Percentiles rank a stretch among this genome's conserved stretches.
Conservation (phyloP, 2,113 vertebrate genomes). For the Mus spicilegus region DNA sequence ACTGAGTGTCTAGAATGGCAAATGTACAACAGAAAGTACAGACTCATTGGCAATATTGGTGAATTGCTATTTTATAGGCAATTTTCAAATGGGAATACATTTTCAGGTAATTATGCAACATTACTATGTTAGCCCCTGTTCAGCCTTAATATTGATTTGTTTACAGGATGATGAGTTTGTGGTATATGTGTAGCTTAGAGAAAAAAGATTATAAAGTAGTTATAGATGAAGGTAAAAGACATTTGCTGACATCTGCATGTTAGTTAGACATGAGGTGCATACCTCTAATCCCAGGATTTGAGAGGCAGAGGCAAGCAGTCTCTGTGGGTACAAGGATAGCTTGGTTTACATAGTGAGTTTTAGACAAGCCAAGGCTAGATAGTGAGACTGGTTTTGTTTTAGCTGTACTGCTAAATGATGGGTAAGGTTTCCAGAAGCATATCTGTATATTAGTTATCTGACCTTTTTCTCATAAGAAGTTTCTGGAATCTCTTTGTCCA, state of each 20-base stretch:
- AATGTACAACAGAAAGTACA: not conserved
- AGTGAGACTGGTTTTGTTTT: not conserved
- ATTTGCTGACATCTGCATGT: not conserved
- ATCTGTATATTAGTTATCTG: not conserved
- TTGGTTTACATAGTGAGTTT: not conserved
- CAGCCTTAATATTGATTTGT: slow-evolving; percentile 13
- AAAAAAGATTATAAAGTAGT: not conserved
- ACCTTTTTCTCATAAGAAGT: not conserved
- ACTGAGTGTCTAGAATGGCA: not conserved
- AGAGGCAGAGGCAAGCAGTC: not conserved
- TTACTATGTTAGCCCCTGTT: not conserved
- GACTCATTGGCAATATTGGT: not conserved
- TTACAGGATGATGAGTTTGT: slow-evolving; percentile 32
- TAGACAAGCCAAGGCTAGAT: not conserved
- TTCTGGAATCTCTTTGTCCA: slow-evolving; percentile 2
- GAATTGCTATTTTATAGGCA: not conserved
- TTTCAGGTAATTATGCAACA: not conserved
- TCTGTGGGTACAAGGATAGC: not conserved
- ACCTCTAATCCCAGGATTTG: not conserved
- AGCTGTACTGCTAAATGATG: not conserved
- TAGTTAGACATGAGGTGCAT: not conserved
- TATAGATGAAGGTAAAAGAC: not conserved
- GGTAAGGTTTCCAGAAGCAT: not conserved
- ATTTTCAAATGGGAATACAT: not conserved
- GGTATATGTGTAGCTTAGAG: not conserved